phyloP scores from a whole-genome alignment of 2,113 vertebrate genomes.

The Chionodraco myersi region DNA sequence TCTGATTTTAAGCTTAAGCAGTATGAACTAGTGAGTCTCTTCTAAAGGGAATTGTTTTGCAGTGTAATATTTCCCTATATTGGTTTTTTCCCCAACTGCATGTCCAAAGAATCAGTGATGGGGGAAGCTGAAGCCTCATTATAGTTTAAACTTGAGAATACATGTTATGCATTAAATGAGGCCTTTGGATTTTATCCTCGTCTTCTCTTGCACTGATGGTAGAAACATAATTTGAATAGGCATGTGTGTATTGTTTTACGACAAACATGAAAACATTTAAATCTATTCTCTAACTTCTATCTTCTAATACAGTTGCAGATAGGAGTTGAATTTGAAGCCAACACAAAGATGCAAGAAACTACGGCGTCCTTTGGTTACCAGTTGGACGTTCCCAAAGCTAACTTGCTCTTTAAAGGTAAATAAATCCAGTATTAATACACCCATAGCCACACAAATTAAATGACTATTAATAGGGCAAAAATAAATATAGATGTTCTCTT shows the following conservation, averaged over 20 bases:
- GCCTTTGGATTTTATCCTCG: not conserved
- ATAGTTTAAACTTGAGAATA: not conserved
- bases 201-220: not conserved
- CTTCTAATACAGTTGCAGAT: slow-evolving; percentile 86
- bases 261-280: not conserved
- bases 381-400: slow-evolving; percentile 91
- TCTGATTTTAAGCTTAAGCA: not conserved
- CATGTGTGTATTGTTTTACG: not conserved
- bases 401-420: slow-evolving; percentile 92
- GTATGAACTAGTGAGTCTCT: not conserved
- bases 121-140: not conserved
- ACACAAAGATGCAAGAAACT: slow-evolving; percentile 90
- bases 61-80: not conserved
- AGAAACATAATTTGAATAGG: not conserved
- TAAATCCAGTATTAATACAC: not conserved
- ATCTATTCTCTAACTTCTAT: not conserved
- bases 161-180: too few species aligned
- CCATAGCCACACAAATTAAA: not conserved
- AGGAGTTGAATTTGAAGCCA: slow-evolving; percentile 93
- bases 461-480: not conserved
- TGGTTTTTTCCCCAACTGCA: not conserved
- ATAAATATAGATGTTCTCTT: too few species aligned
- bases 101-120: too few species aligned
- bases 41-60: not conserved
- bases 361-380: slow-evolving; percentile 91